phyloP scores from a whole-genome alignment of 2,888 invertebrate species.

The Ernsta delagoae region DNA sequence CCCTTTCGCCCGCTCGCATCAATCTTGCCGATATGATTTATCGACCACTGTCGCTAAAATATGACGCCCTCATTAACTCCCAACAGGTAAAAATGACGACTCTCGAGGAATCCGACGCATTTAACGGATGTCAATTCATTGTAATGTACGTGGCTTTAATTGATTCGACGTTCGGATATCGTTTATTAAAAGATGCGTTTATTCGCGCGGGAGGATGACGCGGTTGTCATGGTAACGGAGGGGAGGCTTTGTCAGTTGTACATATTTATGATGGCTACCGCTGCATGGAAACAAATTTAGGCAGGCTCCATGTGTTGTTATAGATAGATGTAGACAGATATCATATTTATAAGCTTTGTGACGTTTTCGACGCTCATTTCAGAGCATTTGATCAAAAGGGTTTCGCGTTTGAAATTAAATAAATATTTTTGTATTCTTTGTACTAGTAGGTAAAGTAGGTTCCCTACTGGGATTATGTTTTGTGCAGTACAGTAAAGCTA shows the following conservation, averaged over 20 bases:
- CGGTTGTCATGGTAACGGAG: slow-evolving; percentile 62
- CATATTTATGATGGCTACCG: slow-evolving; percentile 51
- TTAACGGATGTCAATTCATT: slow-evolving; percentile 36
- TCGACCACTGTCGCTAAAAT: slow-evolving; percentile 64
- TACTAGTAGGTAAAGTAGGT: too few relatives aligned
- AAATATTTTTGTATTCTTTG: too few relatives aligned
- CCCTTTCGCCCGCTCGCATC: slow-evolving; percentile 66
- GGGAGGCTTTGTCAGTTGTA: slow-evolving; percentile 55
- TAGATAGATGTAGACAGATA: too few relatives aligned
- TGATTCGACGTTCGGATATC: slow-evolving; percentile 39
- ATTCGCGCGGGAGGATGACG: slow-evolving; percentile 51
- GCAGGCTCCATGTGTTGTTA: too few relatives aligned
- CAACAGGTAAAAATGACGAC: slow-evolving; percentile 56
- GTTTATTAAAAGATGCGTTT: slow-evolving; percentile 43
- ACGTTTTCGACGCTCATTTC: too few relatives aligned
- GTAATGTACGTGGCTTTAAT: slow-evolving; percentile 39
- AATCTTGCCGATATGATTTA: slow-evolving; percentile 74
- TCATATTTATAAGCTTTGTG: too few relatives aligned
- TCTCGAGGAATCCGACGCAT: slow-evolving; percentile 41
- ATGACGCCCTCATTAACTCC: slow-evolving; percentile 66
- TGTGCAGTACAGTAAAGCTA: too few relatives aligned
- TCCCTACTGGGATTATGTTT: too few relatives aligned
- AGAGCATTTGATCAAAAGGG: too few relatives aligned
- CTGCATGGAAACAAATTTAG: slow-evolving; percentile 45
- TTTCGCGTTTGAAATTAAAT: too few relatives aligned